Percentiles rank a stretch among this genome's conserved stretches.
These are phyloP conservation scores for Procambarus clarkii DNA, from an alignment of 1,140 invertebrate genomes.

Conservation along the genomic window DNA sequence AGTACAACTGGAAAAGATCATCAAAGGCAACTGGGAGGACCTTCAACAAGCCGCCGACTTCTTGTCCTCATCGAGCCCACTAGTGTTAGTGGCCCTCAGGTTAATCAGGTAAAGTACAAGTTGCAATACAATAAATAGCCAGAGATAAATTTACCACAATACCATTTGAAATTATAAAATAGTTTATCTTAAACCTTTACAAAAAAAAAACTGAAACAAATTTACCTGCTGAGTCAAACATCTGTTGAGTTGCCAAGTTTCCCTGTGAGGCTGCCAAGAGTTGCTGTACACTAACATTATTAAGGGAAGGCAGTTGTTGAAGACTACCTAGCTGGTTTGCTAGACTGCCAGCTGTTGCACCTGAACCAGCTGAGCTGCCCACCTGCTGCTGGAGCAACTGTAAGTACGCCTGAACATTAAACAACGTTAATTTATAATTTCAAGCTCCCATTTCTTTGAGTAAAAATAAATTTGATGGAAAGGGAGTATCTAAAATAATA, in stretches of 20 bases:
- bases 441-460: slow-evolving; percentile 25
- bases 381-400: slow-evolving; percentile 76
- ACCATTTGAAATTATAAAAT: neutral
- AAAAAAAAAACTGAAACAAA: neutral
- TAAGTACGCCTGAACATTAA: slow-evolving; percentile 64
- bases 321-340: slow-evolving; percentile 48
- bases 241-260: slow-evolving; percentile 66
- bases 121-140: too few species aligned
- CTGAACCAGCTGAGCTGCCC: slow-evolving; percentile 62
- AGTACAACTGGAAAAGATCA: too few species aligned
- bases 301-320: slow-evolving; percentile 72
- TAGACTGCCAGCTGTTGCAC: slow-evolving; percentile 53
- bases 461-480: slow-evolving; percentile 22
- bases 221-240: slow-evolving; percentile 67
- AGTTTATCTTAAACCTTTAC: neutral
- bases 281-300: slow-evolving; percentile 76
- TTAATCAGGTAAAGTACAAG: too few species aligned
- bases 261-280: slow-evolving; percentile 74
- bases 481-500: slow-evolving; percentile 13
- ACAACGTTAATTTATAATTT: slow-evolving; percentile 37
- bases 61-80: too few species aligned
- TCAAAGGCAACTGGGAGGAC: too few species aligned
- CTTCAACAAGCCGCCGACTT: too few species aligned
- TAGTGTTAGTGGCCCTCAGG: too few species aligned
- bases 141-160: too few species aligned